phyloP scores from a whole-genome alignment of 2,888 invertebrate genomes.

The Agrochola lota region DNA sequence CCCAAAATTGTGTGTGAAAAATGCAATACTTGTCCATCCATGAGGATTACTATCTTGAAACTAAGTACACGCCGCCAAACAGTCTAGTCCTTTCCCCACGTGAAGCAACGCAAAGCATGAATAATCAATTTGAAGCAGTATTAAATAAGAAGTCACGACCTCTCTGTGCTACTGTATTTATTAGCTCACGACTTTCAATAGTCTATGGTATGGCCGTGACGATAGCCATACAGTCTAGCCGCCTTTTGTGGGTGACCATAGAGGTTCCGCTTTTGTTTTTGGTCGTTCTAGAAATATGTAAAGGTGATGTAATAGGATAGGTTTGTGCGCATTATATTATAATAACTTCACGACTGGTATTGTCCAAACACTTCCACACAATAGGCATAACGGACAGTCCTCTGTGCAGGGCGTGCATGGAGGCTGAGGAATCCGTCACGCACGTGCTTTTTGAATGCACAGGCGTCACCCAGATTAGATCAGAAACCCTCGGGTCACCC shows the following conservation, averaged over 20 bases:
- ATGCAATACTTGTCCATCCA: background rate
- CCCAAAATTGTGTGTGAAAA: background rate
- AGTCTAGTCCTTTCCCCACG: conserved; percentile 14
- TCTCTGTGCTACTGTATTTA: conserved; percentile 20
- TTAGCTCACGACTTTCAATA: conserved; percentile 46
- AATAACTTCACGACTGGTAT: background rate
- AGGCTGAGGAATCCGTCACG: no score
- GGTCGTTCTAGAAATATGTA: background rate
- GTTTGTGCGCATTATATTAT: background rate
- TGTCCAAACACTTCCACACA: background rate
- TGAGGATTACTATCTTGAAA: background rate
- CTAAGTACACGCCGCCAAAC: conserved; percentile 9
- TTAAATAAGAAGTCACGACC: conserved; percentile 45
- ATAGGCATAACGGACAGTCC: no score
- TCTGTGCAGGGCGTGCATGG: no score
- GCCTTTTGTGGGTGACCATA: conserved; percentile 27
- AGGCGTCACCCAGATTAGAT: no score
- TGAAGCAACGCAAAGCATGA: conserved; percentile 25
- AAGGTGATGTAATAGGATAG: background rate
- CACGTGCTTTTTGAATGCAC: no score
- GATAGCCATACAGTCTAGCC: conserved; percentile 28
- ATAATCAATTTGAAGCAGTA: conserved; percentile 41
- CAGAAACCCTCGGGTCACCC: no score
- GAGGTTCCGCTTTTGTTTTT: conserved; percentile 30
- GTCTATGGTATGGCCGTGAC: conserved; percentile 34